A percentile compares a stretch with the other conserved stretches of the same genome.
Conservation (phyloP, 2,797 vertebrate genomes). For the Galaxias olidus region DNA sequence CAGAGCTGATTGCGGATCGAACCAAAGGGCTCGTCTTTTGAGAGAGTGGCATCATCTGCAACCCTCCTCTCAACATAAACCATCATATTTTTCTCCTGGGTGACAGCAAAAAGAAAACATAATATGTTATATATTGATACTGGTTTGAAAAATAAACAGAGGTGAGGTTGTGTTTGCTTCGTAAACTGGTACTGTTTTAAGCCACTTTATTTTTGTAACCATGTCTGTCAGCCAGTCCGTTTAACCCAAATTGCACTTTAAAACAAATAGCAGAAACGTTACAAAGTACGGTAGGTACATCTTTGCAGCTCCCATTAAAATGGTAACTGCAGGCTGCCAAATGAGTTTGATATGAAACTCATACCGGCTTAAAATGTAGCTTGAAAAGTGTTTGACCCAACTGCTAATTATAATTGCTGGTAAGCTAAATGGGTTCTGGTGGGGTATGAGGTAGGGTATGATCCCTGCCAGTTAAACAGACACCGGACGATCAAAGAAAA, state of each 20-base stretch:
- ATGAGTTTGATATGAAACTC: no score
- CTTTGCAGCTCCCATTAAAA: no score
- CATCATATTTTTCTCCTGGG: slow-evolving; percentile 81
- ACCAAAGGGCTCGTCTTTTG: slow-evolving; percentile 72
- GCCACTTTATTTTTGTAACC: no score
- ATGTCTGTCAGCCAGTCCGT: no score
- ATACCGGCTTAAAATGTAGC: no score
- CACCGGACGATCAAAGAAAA: background rate
- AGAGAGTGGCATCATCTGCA: slow-evolving; percentile 73
- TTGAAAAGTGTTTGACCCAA: no score
- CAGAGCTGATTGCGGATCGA: slow-evolving; percentile 79
- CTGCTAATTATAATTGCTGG: no score
- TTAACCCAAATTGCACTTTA: no score
- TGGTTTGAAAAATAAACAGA: background rate
- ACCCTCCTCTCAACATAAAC: slow-evolving; percentile 83
- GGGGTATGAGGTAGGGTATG: background rate
- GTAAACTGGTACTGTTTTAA: background rate
- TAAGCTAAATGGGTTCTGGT: no score
- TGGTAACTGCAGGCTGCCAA: no score
- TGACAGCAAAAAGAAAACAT: slow-evolving; percentile 26
- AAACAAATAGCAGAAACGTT: no score
- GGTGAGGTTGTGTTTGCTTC: background rate
- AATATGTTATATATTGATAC: slow-evolving; percentile 7
- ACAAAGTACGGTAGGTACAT: no score
- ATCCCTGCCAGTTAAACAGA: background rate